Evolutionary conservation across 37 sponge, comb jelly and placozoan genomes (phyloP).

Genomic region (Eunapius fragilis): DNA sequence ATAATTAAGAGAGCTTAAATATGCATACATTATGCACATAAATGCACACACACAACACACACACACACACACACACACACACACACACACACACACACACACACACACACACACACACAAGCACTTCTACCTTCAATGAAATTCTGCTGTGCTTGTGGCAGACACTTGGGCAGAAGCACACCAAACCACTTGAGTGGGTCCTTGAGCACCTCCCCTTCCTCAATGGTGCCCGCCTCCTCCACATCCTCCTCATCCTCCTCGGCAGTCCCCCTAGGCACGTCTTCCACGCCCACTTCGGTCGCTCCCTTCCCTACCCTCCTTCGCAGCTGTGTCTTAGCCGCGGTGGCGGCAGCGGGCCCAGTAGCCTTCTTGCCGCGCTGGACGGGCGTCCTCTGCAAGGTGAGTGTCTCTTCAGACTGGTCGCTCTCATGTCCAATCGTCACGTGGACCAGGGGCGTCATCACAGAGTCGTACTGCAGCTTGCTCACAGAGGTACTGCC

Average conservation of each 20-base stretch:
- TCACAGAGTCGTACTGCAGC: slow-evolving; percentile 72
- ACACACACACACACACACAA: too few species aligned
- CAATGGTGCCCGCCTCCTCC: not conserved
- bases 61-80: too few species aligned
- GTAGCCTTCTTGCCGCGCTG: not conserved
- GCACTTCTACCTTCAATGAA: slow-evolving; percentile 81
- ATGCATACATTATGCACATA: not conserved
- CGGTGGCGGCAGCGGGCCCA: not conserved
- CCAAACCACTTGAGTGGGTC: slow-evolving; percentile 89
- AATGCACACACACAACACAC: too few species aligned
- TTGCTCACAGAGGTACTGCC: slow-evolving; percentile 42
- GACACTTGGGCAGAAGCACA: slow-evolving; percentile 57
- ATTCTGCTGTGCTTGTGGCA: slow-evolving; percentile 59
- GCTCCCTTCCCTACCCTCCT: slow-evolving; percentile 3
- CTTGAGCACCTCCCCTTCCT: not conserved
- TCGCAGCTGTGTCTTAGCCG: not conserved
- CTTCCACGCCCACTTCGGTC: slow-evolving; percentile 16
- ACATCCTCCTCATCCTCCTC: not conserved
- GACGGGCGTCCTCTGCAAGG: not conserved
- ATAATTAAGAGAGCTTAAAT: too few species aligned
- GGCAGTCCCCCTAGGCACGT: not conserved
- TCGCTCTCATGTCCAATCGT: not conserved
- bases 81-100: too few species aligned
- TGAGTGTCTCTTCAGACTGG: not conserved
- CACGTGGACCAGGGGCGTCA: slow-evolving; percentile 46